Evolutionary conservation across 2,888 invertebrate genomes (phyloP), one percentile per base, ranked within the genome.

Genomic region (Micropterix aruncella): DNA sequence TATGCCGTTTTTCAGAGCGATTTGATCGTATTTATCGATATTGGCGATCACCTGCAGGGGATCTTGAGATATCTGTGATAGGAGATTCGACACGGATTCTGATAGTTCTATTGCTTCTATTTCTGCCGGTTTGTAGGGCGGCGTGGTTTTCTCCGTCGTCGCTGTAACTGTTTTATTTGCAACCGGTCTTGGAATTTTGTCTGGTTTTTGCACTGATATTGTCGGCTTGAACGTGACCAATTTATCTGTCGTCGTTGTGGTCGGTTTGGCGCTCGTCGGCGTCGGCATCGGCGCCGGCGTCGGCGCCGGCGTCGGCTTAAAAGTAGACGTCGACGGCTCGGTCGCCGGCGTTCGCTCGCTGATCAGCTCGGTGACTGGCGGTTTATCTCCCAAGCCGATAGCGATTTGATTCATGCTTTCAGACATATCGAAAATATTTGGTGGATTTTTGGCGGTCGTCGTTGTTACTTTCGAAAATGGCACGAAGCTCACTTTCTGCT

Each of bases 391-490:
- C 17, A 70, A 57, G 53, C 70, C 70, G 2, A 68, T 68, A 43
- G 70, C 68, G 51, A 71, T 71, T 60, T 70, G 70, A 51, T 69
- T 71, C 40, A 71, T 64, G 52, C 70, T 70, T 52, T 66, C 65
- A 42, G 67, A 66, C 19, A 71, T 63, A 52, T 70, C 70, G 53
- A 70, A 68, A 19, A 67, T 47, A 9, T 61, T 40, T 16, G 16
- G 19, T 42, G 36, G 42, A 37, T 42, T 47, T 53, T 46, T 39
- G 50, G 42, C 45, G 53, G 46, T 51, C 7, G 44, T 37, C 37
- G 45, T 46, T 42, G 46, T 27, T 27, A 7, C 44, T 15, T 19
- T 42, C 18, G 38, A 36, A 2, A 39, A 44, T 9, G 44, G 41
- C 38, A 16, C 14, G n/a, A 18, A 16, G 38, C 18, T 44, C n/a